Conservation (phyloP, 1,140 invertebrate species). For the Fopius arisanus region DNA sequence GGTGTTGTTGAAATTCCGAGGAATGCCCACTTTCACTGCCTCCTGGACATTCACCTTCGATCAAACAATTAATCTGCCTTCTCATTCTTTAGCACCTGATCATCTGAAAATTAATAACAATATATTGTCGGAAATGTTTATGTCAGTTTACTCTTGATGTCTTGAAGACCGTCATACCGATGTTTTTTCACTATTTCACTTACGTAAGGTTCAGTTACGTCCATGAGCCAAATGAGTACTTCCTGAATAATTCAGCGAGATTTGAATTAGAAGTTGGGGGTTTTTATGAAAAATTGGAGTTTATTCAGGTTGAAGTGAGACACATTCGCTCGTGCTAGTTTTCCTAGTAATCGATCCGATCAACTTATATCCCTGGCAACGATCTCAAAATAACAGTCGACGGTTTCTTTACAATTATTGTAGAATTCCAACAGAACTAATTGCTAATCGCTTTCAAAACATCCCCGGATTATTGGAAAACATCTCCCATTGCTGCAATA, state of each 20-base stretch:
- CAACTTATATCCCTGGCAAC: not conserved
- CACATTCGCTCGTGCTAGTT: constrained; percentile 3
- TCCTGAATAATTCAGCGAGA: not conserved
- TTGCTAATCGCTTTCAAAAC: too few relatives aligned
- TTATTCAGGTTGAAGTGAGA: constrained; percentile 10
- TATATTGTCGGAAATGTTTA: too few relatives aligned
- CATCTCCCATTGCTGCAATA: too few relatives aligned
- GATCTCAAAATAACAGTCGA: constrained; percentile 17
- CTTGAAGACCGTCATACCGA: not conserved
- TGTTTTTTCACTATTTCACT: not conserved
- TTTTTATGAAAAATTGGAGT: not conserved
- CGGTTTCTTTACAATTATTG: too few relatives aligned
- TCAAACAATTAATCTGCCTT: not conserved
- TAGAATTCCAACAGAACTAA: too few relatives aligned
- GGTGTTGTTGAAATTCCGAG: not conserved
- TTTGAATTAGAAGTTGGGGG: not conserved
- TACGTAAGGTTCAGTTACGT: not conserved
- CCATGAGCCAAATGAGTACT: constrained; percentile 2
- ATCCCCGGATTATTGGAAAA: too few relatives aligned
- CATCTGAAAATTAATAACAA: too few relatives aligned
- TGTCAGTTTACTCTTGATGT: not conserved
- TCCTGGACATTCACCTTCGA: not conserved
- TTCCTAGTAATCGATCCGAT: constrained; percentile 7
- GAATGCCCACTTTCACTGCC: not conserved
- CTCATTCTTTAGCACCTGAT: too few relatives aligned